phyloP scores from a whole-genome alignment of 2,797 vertebrate species.

The Mormyrops attenuatus region DNA sequence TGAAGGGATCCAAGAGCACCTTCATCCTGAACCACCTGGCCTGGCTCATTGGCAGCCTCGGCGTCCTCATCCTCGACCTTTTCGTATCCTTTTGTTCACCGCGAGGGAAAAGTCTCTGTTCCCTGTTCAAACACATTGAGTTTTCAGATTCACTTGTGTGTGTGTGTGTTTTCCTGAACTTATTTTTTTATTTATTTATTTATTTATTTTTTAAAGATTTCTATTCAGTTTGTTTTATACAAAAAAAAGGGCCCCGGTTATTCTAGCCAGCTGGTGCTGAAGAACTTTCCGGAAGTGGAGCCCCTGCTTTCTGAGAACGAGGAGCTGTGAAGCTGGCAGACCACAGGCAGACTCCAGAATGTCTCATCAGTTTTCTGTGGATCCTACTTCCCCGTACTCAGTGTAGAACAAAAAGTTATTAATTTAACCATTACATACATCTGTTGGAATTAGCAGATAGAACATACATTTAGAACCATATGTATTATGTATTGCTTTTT shows the following conservation, averaged over 20 bases:
- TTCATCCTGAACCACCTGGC: constrained; percentile 61
- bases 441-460: background rate
- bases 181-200: background rate
- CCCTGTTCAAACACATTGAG: background rate
- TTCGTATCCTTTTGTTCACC: constrained; percentile 59
- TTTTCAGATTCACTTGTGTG: background rate
- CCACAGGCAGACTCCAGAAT: background rate
- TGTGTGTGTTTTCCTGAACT: background rate
- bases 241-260: constrained; percentile 33
- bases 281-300: constrained; percentile 49
- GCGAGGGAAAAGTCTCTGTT: background rate
- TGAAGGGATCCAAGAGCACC: constrained; percentile 35
- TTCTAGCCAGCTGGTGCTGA: constrained; percentile 11
- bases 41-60: constrained; percentile 65
- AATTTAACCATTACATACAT: background rate
- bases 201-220: constrained; percentile 47
- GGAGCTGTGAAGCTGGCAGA: constrained; percentile 35
- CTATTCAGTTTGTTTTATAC: constrained; percentile 52
- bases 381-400: background rate
- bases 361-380: background rate
- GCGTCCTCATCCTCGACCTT: constrained; percentile 59
- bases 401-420: background rate
- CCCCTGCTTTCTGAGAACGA: constrained; percentile 53
- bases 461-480: background rate
- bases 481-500: background rate